phyloP scores from a whole-genome alignment of 2,113 vertebrate genomes.

The Protomyctophum bolini region DNA sequence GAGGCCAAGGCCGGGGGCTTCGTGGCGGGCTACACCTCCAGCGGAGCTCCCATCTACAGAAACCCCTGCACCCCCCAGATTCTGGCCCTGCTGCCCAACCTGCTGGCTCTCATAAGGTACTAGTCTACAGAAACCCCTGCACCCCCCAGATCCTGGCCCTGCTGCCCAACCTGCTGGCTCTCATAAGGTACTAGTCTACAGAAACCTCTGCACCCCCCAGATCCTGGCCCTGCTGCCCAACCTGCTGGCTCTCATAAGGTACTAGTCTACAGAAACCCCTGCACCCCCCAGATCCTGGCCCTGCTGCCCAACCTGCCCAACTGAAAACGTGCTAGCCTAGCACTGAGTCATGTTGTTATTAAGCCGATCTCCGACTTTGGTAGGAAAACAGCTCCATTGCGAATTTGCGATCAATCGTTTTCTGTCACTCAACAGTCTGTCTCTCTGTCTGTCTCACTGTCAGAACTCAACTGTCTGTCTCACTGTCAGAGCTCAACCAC shows the following conservation, averaged over 20 bases:
- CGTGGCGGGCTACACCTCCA: constrained; percentile 82
- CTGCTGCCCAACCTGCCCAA: constrained; percentile 92
- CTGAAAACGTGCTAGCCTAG: too few species aligned
- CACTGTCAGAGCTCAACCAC: neutral
- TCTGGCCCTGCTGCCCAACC: constrained; percentile 89
- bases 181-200: constrained; percentile 85
- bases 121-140: constrained; percentile 84
- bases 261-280: constrained; percentile 83
- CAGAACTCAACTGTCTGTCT: neutral
- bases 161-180: constrained; percentile 90
- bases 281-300: constrained; percentile 84
- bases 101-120: constrained; percentile 92
- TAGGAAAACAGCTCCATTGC: too few species aligned
- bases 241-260: constrained; percentile 93
- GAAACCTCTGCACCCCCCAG: constrained; percentile 88
- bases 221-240: constrained; percentile 90
- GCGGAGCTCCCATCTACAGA: constrained; percentile 87
- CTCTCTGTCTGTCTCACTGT: too few species aligned
- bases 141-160: constrained; percentile 85
- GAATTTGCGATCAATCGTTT: too few species aligned
- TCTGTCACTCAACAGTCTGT: too few species aligned
- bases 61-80: constrained; percentile 89
- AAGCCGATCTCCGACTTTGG: too few species aligned
- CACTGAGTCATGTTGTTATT: too few species aligned
- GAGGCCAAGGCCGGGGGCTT: constrained; percentile 94